phyloP scores from a whole-genome alignment of 2,113 vertebrate genomes.

The Irena cyanogastra region DNA sequence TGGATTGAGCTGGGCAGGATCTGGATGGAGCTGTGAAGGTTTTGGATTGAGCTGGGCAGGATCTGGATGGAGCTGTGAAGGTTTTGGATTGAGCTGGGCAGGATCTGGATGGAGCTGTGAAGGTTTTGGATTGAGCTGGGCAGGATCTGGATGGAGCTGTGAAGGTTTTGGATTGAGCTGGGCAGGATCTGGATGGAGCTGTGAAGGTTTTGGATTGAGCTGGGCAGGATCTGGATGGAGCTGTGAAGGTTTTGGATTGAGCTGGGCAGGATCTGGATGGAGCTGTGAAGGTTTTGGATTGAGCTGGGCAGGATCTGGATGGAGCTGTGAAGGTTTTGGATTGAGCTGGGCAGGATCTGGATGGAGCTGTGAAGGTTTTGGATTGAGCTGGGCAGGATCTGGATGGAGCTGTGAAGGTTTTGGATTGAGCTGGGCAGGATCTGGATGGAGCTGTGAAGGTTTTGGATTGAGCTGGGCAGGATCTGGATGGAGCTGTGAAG shows the following conservation, averaged over 20 bases:
- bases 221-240: background rate
- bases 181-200: background rate
- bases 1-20: background rate
- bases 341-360: background rate
- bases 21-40: background rate
- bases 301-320: background rate
- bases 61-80: background rate
- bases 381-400: accelerated
- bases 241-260: background rate
- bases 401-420: too few relatives aligned
- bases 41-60: background rate
- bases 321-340: background rate
- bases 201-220: background rate
- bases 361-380: background rate
- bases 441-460: background rate
- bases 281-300: background rate
- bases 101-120: background rate
- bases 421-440: accelerated
- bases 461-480: background rate
- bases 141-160: background rate
- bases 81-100: background rate
- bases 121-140: background rate
- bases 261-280: background rate
- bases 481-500: background rate
- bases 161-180: too few relatives aligned